Percentiles rank a stretch among this genome's conserved stretches.
Evolutionary conservation across 2,888 invertebrate genomes (phyloP).

Genomic region (Caenorhabditis afra): DNA sequence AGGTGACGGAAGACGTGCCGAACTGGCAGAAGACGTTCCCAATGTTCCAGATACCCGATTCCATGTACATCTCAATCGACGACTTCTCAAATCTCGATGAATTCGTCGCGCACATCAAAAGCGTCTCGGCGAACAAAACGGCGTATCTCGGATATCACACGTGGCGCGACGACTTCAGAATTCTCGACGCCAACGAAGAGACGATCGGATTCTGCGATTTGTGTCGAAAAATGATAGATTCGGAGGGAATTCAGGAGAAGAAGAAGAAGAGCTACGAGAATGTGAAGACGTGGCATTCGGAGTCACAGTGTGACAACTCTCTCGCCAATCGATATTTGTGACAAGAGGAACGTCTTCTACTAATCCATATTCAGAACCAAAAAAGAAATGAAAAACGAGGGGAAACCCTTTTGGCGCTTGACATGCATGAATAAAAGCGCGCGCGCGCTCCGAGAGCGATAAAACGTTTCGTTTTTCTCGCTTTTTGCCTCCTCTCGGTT

Average conservation of each 20-base stretch:
- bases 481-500: too few relatives aligned
- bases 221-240: constrained; percentile 20
- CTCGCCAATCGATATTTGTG: constrained; percentile 12
- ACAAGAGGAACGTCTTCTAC: too few relatives aligned
- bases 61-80: constrained; percentile 60
- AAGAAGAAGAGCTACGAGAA: constrained; percentile 12
- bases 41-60: constrained; percentile 62
- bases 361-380: too few relatives aligned
- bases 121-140: constrained; percentile 34
- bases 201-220: constrained; percentile 16
- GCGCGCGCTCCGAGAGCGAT: too few relatives aligned
- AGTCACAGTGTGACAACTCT: constrained; percentile 17
- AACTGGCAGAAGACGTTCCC: not conserved
- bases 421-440: too few relatives aligned
- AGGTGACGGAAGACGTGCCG: not conserved
- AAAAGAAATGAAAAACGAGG: too few relatives aligned
- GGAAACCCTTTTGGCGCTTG: too few relatives aligned
- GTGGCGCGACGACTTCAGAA: constrained; percentile 58
- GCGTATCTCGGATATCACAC: constrained; percentile 62
- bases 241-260: not conserved
- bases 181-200: constrained; percentile 4
- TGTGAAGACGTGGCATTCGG: constrained; percentile 3
- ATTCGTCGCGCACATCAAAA: constrained; percentile 43
- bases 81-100: constrained; percentile 58
- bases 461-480: too few relatives aligned